Evolutionary conservation across 2,113 vertebrate species (phyloP).

Genomic region (Etheostoma cragini): DNA sequence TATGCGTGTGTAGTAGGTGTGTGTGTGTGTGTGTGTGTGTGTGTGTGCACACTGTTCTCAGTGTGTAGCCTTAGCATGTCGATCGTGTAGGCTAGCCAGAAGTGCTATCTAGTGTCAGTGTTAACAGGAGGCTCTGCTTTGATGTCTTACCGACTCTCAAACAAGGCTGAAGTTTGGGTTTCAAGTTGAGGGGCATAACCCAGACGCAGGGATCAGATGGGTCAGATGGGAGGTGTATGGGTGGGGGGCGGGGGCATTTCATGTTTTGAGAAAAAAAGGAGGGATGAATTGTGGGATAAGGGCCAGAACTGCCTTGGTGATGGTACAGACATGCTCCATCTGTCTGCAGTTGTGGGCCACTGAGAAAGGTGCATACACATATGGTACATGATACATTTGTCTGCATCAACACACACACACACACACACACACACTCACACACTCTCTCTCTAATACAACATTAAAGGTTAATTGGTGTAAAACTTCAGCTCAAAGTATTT

Average conservation of each 20-base stretch:
- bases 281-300: constrained; percentile 30
- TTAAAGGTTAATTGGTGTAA: constrained; percentile 7
- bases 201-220: constrained; percentile 51
- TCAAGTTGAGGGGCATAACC: constrained; percentile 59
- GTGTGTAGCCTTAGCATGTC: constrained; percentile 43
- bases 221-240: constrained; percentile 35
- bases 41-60: constrained; percentile 51
- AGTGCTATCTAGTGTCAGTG: constrained; percentile 69
- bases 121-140: constrained; percentile 64
- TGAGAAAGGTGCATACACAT: constrained; percentile 45
- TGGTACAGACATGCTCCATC: constrained; percentile 38
- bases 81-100: constrained; percentile 51
- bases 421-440: not conserved
- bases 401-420: not conserved
- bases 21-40: constrained; percentile 46
- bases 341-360: constrained; percentile 40
- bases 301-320: constrained; percentile 16
- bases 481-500: not conserved
- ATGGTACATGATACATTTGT: not conserved
- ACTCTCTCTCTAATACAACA: too few species aligned
- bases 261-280: constrained; percentile 4
- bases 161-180: constrained; percentile 50
- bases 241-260: not conserved
- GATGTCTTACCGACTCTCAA: constrained; percentile 52
- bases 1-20: not conserved